These are phyloP conservation scores for Sylvicola fuscatus DNA, from an alignment of 2,888 invertebrate genomes.

Conservation along the genomic window DNA sequence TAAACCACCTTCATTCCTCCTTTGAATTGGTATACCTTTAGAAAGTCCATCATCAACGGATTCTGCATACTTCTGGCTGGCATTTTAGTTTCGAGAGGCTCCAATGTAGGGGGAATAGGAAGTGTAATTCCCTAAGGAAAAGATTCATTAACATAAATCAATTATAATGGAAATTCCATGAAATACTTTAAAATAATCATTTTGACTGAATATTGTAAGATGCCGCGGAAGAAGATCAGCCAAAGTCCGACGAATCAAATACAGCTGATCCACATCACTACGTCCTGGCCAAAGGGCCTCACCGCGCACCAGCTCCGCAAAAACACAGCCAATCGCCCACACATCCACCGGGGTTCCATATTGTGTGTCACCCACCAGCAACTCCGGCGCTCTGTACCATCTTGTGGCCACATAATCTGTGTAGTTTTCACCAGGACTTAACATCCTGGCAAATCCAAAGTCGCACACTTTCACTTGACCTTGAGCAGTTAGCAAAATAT, in stretches of 20 bases:
- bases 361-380: slow-evolving; percentile 90
- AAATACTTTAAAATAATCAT: slow-evolving; percentile 58
- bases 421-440: slow-evolving; percentile 94
- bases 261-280: slow-evolving; percentile 95
- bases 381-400: slow-evolving; percentile 95
- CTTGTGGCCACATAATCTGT: slow-evolving; percentile 98
- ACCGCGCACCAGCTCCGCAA: slow-evolving; percentile 69
- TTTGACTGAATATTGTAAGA: slow-evolving; percentile 87
- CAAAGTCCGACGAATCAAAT: slow-evolving; percentile 82
- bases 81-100: slow-evolving; percentile 71
- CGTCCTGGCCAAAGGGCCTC: slow-evolving; percentile 97
- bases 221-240: slow-evolving; percentile 88
- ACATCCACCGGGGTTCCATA: slow-evolving; percentile 83
- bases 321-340: slow-evolving; percentile 93
- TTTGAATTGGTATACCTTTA: slow-evolving; percentile 51
- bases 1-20: too few relatives aligned
- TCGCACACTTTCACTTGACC: slow-evolving; percentile 92
- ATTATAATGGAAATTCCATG: not conserved
- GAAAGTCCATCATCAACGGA: slow-evolving; percentile 57
- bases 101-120: slow-evolving; percentile 73
- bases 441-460: slow-evolving; percentile 94
- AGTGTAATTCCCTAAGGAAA: slow-evolving; percentile 57
- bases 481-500: slow-evolving; percentile 79
- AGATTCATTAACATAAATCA: not conserved
- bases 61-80: slow-evolving; percentile 41